Evolutionary conservation across 2,113 vertebrate species (phyloP), one percentile per base, ranked within the genome.

Genomic region (Thymallus thymallus): DNA sequence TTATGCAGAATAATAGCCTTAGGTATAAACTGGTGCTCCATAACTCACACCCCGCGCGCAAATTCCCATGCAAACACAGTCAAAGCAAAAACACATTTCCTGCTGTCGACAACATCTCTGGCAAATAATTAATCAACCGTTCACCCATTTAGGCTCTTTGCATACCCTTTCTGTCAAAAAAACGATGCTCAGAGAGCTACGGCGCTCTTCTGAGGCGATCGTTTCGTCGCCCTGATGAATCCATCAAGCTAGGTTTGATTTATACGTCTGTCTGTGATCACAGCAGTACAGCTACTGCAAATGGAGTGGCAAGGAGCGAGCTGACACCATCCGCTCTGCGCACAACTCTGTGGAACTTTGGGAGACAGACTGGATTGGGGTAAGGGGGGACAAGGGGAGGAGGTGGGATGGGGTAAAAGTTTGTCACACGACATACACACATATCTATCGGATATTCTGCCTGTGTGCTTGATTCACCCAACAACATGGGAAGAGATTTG

Each of bases 191-290:
- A 95, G 94, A 96, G 95, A 96, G 94, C 95, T 94, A 7, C 94
- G 94, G 93, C 93, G 93, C 88, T 96, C 93, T 95, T 96, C 92
- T 93, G 93, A 48, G 46, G 48, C 96, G 96, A 98, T 98, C 97
- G 98, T 96, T 96, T 96, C 23, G 10, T 45, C 35, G 96, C 95
- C 70, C 41, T 95, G 94, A 95, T 94, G 94, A 98, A 98, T 98
- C 95, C 96, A 98, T 99, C 98, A 99, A 96, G 94, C 94, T 91
- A 91, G 90, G 88, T 94, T 95, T 98, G 98, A 99, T 99, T 99
- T 97, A 99, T 99, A 96, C 94, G 95, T 97, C 95, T 98, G 98
- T 99, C 98, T 96, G 92, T 94, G 94, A 92, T 94, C 98, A 96
- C 98, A 99, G 98, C 98, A 96, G 98, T 98, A 92, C 90, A 94